phyloP scores from a whole-genome alignment of 1,140 invertebrate genomes.

The Pseudomyrmex flavicornis region DNA sequence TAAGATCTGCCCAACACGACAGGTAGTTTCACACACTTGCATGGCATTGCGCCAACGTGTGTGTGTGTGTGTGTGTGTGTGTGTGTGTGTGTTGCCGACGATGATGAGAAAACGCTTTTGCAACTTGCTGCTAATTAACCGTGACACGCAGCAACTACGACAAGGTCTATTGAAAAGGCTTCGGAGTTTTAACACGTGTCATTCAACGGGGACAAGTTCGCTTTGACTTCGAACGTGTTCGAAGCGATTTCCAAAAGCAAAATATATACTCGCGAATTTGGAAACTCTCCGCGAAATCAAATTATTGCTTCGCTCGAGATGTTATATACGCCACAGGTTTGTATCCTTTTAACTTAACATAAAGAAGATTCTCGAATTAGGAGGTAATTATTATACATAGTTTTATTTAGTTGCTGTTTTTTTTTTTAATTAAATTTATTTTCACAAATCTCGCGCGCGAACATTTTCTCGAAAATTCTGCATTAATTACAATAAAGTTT shows the following conservation, averaged over 20 bases:
- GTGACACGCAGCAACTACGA: conserved; percentile 29
- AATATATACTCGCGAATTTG: neutral
- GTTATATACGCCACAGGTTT: too few relatives aligned
- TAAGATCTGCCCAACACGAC: conserved; percentile 38
- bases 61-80: too few relatives aligned
- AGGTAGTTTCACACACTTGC: conserved; percentile 45
- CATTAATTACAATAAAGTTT: conserved; percentile 18
- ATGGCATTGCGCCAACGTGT: conserved; percentile 4
- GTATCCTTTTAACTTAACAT: neutral
- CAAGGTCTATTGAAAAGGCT: conserved; percentile 26
- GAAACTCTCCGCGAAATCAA: neutral
- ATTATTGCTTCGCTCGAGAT: neutral
- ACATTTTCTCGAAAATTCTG: neutral
- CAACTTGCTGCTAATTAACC: conserved; percentile 43
- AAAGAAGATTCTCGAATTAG: neutral
- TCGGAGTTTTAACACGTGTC: conserved; percentile 42
- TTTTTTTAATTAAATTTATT: too few relatives aligned
- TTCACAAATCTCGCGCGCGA: neutral
- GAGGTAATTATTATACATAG: too few relatives aligned
- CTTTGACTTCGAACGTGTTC: conserved; percentile 9
- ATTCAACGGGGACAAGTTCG: conserved; percentile 11
- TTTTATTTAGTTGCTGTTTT: neutral
- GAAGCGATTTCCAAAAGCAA: conserved; percentile 18
- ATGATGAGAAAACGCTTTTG: conserved; percentile 16
- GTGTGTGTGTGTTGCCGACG: neutral